Evolutionary conservation across 2,888 invertebrate species (phyloP).

Genomic region (Meandrusa payeni): DNA sequence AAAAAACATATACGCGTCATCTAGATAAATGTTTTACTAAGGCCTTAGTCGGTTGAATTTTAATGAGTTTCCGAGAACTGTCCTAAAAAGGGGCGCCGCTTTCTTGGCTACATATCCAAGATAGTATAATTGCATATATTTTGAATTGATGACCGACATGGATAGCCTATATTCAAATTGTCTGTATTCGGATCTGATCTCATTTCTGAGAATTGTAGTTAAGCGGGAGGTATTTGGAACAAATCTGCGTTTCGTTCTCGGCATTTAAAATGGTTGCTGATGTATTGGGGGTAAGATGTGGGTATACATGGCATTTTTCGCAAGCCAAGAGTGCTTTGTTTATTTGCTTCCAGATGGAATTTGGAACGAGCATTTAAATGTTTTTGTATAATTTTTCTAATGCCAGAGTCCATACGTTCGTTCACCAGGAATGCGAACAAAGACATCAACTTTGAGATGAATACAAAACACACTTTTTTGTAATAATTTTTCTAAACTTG

Average conservation of each 20-base stretch:
- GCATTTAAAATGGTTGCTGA: constrained; percentile 4
- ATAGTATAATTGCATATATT: background rate
- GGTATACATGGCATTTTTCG: constrained; percentile 7
- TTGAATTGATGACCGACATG: background rate
- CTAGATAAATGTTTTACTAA: too few relatives aligned
- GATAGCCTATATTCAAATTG: background rate
- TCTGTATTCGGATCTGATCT: constrained; percentile 4
- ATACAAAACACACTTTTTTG: too few relatives aligned
- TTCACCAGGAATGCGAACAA: too few relatives aligned
- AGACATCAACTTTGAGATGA: too few relatives aligned
- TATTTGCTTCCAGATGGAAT: constrained; percentile 15
- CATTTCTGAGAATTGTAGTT: constrained; percentile 10
- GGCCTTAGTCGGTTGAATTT: constrained; percentile 42
- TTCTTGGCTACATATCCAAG: too few relatives aligned
- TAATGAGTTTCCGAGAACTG: constrained; percentile 58
- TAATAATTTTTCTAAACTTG: too few relatives aligned
- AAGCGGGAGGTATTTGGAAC: constrained; percentile 11
- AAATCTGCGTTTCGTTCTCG: constrained; percentile 9
- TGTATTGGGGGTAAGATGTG: constrained; percentile 4
- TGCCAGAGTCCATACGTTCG: too few relatives aligned
- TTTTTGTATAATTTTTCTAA: too few relatives aligned
- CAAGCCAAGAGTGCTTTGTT: constrained; percentile 4
- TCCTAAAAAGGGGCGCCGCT: too few relatives aligned
- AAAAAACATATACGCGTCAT: too few relatives aligned
- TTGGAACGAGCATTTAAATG: background rate